phyloP scores from a whole-genome alignment of 2,113 vertebrate species.

The Neodon shergylaensis region DNA sequence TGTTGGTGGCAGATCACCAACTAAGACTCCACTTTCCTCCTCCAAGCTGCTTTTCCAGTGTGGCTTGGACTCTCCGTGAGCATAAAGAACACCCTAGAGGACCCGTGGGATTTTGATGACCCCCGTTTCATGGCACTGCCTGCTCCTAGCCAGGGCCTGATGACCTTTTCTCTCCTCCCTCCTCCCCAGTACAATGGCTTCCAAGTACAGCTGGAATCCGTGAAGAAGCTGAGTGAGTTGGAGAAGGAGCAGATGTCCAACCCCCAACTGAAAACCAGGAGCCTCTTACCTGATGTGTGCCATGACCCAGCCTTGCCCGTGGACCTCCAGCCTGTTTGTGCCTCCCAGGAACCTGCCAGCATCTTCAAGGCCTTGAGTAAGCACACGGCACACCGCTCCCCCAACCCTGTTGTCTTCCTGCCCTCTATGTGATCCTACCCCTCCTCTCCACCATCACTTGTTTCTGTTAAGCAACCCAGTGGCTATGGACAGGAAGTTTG shows the following conservation, averaged over 20 bases:
- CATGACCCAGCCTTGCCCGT: constrained; percentile 30
- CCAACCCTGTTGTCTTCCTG: accelerated
- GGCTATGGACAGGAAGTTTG: not conserved
- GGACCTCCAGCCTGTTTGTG: constrained; percentile 69
- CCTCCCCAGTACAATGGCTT: constrained; percentile 66
- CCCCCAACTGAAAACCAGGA: not conserved
- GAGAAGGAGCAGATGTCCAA: not conserved
- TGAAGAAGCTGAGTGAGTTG: constrained; percentile 68
- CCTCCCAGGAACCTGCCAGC: constrained; percentile 1
- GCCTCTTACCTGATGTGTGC: not conserved
- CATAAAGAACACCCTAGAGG: not conserved
- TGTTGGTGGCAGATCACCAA: not conserved
- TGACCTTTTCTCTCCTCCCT: not conserved
- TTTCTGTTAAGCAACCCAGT: not conserved
- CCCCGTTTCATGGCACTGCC: not conserved
- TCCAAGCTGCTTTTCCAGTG: not conserved
- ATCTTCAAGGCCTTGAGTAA: constrained; percentile 68
- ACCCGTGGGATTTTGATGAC: not conserved
- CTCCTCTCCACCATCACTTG: accelerated
- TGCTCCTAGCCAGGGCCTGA: not conserved
- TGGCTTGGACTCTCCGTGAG: not conserved
- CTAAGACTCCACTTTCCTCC: not conserved
- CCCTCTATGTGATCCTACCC: not conserved
- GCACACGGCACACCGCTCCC: not conserved
- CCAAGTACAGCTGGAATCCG: constrained; percentile 70